These are phyloP conservation scores for Chitala chitala DNA, from an alignment of 2,113 vertebrate species.

Conservation along the genomic window DNA sequence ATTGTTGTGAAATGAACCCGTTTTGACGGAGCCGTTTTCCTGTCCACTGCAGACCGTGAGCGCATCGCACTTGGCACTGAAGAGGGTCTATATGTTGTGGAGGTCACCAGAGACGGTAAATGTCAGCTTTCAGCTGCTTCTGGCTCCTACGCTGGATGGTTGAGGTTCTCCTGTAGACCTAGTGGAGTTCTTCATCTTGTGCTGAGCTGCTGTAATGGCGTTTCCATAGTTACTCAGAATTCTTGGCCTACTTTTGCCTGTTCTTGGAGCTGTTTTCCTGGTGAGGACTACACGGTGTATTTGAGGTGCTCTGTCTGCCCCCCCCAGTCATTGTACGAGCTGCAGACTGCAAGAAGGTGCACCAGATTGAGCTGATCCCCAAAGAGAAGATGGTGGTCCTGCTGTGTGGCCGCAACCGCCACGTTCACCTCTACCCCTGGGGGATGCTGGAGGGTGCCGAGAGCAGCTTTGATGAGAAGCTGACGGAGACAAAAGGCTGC, in stretches of 20 bases:
- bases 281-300: not conserved
- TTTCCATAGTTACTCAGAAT: not conserved
- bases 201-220: not conserved
- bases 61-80: slow-evolving; percentile 86
- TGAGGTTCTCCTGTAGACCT: not conserved
- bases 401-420: slow-evolving; percentile 83
- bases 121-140: not conserved
- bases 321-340: slow-evolving; percentile 87
- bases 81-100: slow-evolving; percentile 89
- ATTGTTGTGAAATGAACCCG: not conserved
- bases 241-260: not conserved
- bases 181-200: not conserved
- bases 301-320: not conserved
- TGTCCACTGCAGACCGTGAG: slow-evolving; percentile 74
- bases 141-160: not conserved
- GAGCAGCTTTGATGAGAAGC: slow-evolving; percentile 75
- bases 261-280: not conserved
- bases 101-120: slow-evolving; percentile 90
- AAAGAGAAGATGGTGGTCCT: slow-evolving; percentile 80
- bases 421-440: slow-evolving; percentile 86
- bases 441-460: slow-evolving; percentile 82
- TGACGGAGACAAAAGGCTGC: slow-evolving; percentile 90
- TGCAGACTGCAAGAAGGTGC: slow-evolving; percentile 90
- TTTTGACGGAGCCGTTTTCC: not conserved
- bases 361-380: slow-evolving; percentile 84